Evolutionary conservation across 1,140 invertebrate genomes (phyloP), one percentile per base, ranked within the genome.

Genomic region (Drosophila kepulauana): DNA sequence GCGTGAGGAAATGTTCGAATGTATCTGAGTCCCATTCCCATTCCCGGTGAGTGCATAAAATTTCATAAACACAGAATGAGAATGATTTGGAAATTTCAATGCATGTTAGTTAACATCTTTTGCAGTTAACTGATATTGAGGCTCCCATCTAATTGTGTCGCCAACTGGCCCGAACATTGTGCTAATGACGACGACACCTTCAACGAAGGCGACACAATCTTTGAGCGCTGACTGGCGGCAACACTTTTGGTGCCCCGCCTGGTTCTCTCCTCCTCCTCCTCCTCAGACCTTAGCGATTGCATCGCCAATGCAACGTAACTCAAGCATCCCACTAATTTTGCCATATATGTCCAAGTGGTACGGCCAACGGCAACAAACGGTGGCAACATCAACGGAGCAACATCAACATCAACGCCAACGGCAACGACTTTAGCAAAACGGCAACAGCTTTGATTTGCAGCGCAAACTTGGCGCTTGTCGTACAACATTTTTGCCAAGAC

Each of bases 321-420:
- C 78, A 88, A 89, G 88, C 85, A 89, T 88, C 86, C 85, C 85
- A 88, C 85, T 85, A 88, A 88, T 88, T 89, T 88, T 81, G 59
- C 85, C 85, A 73, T 88, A 88, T 88, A 85, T 76, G 86, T 81
- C 78, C 81, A 87, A 88, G 84, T 82, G 79, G 82, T 84, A 80
- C 79, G 51, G 25, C 43, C 49, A 51, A 48, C 57, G 45, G 65
- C 66, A 52, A 28, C 61, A 51, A 63, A 46, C 30, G 33, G 54
- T 52, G 35, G 28, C 58, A 62, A 81, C 46, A 38, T 25, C 61
- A 35, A 5, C 6, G 49, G 20, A 45, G 13, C 41, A 45, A 10
- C n/a, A 33, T 8, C 62, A 43, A 10, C 13, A 33, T 30, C 62
- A 43, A 45, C 52, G 15, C 10, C 57, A 79, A 69, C 57, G 76